These are phyloP conservation scores for Cathartes aura DNA, from an alignment of 2,113 vertebrate species.

Conservation along the genomic window DNA sequence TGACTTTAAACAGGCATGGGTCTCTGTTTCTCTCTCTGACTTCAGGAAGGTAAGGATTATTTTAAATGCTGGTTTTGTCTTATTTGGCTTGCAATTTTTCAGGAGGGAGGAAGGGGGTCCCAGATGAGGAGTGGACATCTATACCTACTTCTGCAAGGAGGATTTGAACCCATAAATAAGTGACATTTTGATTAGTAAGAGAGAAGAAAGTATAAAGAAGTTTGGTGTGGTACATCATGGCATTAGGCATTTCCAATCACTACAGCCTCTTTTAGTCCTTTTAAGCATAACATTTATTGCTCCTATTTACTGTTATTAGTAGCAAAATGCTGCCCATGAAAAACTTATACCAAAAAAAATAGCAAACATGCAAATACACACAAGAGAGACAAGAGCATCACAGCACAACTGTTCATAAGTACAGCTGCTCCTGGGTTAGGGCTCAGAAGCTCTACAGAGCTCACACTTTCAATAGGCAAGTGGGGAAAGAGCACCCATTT, in stretches of 20 bases:
- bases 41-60: neutral
- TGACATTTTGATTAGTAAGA: neutral
- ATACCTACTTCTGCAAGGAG: neutral
- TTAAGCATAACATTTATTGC: neutral
- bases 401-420: neutral
- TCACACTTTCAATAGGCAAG: neutral
- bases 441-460: neutral
- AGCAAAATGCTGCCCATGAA: neutral
- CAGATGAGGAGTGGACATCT: neutral
- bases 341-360: neutral
- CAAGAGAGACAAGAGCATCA: neutral
- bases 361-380: neutral
- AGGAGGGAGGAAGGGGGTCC: neutral
- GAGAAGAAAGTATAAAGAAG: neutral
- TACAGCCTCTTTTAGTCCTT: neutral
- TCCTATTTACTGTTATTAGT: neutral
- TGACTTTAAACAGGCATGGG: neutral
- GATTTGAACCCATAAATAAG: neutral
- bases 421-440: too few species aligned
- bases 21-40: neutral
- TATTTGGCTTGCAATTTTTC: neutral
- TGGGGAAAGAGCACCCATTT: rapidly evolving
- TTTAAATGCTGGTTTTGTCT: neutral
- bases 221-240: neutral
- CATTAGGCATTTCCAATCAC: neutral